These are phyloP conservation scores for Melieria omissa DNA, from an alignment of 2,888 invertebrate species.

Conservation along the genomic window DNA sequence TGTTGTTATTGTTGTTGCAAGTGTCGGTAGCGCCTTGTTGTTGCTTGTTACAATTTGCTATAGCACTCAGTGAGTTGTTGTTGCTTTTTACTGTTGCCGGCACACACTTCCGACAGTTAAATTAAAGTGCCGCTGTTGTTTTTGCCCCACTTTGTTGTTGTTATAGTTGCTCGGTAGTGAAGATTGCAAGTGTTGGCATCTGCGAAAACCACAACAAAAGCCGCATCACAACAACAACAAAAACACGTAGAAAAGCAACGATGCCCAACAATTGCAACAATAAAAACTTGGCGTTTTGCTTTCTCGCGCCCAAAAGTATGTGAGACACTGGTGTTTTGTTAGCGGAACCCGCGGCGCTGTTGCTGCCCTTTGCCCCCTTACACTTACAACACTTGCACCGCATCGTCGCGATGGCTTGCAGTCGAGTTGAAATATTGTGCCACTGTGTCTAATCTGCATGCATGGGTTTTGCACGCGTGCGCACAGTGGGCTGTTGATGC, in stretches of 20 bases:
- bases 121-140: slow-evolving; percentile 56
- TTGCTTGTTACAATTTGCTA: slow-evolving; percentile 4
- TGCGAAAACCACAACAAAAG: slow-evolving; percentile 45
- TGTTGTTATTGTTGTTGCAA: slow-evolving; percentile 32
- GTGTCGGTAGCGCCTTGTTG: slow-evolving; percentile 14
- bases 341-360: slow-evolving; percentile 25
- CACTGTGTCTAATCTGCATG: slow-evolving; percentile 31
- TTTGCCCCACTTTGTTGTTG: slow-evolving; percentile 39
- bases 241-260: slow-evolving; percentile 14
- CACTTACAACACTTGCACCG: no score
- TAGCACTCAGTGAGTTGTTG: slow-evolving; percentile 10
- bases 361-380: no score
- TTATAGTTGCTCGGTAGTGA: slow-evolving; percentile 41
- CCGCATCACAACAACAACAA: background rate
- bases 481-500: slow-evolving; percentile 8
- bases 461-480: slow-evolving; percentile 9
- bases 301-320: slow-evolving; percentile 43
- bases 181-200: slow-evolving; percentile 19
- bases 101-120: slow-evolving; percentile 61
- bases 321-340: slow-evolving; percentile 12
- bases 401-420: slow-evolving; percentile 7
- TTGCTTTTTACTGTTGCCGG: slow-evolving; percentile 39
- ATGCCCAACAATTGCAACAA: slow-evolving; percentile 25
- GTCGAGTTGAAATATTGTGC: slow-evolving; percentile 34
- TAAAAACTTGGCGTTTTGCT: slow-evolving; percentile 26